Conservation (phyloP, 2,797 vertebrate genomes). For the Xenopus petersii region DNA sequence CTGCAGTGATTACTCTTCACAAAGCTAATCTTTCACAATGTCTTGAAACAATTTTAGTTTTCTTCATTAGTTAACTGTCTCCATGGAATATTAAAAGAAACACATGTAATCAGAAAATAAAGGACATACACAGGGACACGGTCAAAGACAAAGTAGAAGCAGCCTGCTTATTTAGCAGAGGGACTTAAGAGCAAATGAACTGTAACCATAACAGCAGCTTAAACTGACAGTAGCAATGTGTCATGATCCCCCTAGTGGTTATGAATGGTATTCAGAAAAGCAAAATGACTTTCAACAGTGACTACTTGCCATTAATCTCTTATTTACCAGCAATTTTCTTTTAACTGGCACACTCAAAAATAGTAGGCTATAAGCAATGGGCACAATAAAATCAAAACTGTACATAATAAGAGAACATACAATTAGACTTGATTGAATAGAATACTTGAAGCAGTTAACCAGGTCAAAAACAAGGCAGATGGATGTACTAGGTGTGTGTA, state of each 20-base stretch:
- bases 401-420: too few species aligned
- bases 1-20: too few species aligned
- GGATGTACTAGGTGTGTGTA: too few species aligned
- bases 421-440: too few species aligned
- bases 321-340: background rate
- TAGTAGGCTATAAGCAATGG: too few species aligned
- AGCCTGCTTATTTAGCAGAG: background rate
- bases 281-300: background rate
- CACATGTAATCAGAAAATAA: background rate
- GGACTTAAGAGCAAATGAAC: background rate
- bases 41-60: too few species aligned
- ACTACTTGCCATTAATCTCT: background rate
- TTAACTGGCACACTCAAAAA: background rate
- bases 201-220: background rate
- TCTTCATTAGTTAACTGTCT: too few species aligned
- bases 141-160: background rate
- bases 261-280: background rate
- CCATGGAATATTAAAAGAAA: background rate
- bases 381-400: too few species aligned
- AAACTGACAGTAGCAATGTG: constrained; percentile 1
- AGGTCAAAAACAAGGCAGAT: too few species aligned
- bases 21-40: too few species aligned
- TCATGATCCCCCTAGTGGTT: background rate
- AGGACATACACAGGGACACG: background rate
- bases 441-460: too few species aligned